Conservation (phyloP, 2,888 invertebrate genomes). For the Patella depressa region DNA sequence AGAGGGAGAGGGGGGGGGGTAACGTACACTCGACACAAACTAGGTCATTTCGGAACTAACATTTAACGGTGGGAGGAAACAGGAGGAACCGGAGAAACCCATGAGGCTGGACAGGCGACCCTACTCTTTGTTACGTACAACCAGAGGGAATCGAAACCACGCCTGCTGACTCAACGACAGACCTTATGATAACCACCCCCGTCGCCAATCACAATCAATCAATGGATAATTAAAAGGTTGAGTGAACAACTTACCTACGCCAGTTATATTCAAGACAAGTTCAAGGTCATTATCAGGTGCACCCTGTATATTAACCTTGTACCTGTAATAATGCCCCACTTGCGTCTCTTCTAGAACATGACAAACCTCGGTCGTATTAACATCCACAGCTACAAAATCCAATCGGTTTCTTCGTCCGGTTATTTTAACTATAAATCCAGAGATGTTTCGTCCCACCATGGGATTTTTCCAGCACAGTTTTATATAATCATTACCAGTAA, state of each 20-base stretch:
- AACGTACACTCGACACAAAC: no score
- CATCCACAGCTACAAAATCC: not conserved
- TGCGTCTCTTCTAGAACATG: conserved; percentile 23
- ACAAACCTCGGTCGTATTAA: conserved; percentile 27
- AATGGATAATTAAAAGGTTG: no score
- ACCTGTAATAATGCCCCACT: conserved; percentile 28
- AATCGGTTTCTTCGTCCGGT: conserved; percentile 13
- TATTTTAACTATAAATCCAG: conserved; percentile 23
- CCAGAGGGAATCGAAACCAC: no score
- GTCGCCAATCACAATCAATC: not conserved
- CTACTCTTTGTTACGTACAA: no score
- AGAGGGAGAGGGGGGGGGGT: no score
- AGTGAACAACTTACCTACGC: conserved; percentile 19
- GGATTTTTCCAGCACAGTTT: conserved; percentile 41
- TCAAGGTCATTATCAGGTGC: conserved; percentile 13
- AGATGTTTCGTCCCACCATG: conserved; percentile 24
- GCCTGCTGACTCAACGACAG: no score
- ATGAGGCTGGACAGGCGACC: no score
- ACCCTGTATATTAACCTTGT: conserved; percentile 23
- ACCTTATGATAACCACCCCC: not conserved
- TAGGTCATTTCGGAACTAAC: no score
- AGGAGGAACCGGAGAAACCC: no score
- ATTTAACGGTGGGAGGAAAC: no score
- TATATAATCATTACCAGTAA: conserved; percentile 18
- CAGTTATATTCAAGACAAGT: conserved; percentile 23